Evolutionary conservation across 2,888 invertebrate species (phyloP), one percentile per base, ranked within the genome.

Genomic region (Nemotelus pantherinus): DNA sequence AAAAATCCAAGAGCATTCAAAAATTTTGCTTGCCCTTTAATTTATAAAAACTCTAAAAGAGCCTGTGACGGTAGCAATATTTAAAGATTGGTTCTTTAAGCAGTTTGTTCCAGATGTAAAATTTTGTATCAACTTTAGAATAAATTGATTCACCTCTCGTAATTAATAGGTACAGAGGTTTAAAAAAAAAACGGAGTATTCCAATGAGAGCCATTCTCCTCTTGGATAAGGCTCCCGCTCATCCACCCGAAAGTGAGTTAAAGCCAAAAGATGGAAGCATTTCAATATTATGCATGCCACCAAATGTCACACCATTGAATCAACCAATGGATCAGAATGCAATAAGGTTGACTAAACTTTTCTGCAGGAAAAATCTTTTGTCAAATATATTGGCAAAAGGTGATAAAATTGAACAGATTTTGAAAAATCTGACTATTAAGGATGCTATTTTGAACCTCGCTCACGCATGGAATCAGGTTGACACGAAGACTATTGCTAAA

Each of bases 311-410:
- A 25, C 7, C 79, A 47, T 60, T 79, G 6, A 45, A 79, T 2
- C 80, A 80, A 72, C 81, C 81, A 6, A 58, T 81, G 71, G 78
- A 81, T 48, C 78, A 80, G 72, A 79, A 75, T 58, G 25, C 79
- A 2, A 78, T 81, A 55, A 68, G 74, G n/a, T 50, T 57, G 9
- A 79, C 78, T 4, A 81, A 80, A 65, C 44, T 60, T 9, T 9
- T 65, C 57, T 75, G 67, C 48, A 67, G 53, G 68, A 68, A 57
- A 63, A 63, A 63, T 63, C 63, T 63, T 58, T 58, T 58, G 58
- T 58, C 58, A 58, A 58, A 5, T n/a, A 58, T 58, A 58, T 58
- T 58, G 58, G 58, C 58, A 58, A 58, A 58, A 58, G 58, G 58
- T 58, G 58, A 2, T 58, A 58, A 58, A 9, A 58, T 58, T 58